These are phyloP conservation scores for Mesoligia furuncula DNA, from an alignment of 2,888 invertebrate genomes.

Conservation along the genomic window DNA sequence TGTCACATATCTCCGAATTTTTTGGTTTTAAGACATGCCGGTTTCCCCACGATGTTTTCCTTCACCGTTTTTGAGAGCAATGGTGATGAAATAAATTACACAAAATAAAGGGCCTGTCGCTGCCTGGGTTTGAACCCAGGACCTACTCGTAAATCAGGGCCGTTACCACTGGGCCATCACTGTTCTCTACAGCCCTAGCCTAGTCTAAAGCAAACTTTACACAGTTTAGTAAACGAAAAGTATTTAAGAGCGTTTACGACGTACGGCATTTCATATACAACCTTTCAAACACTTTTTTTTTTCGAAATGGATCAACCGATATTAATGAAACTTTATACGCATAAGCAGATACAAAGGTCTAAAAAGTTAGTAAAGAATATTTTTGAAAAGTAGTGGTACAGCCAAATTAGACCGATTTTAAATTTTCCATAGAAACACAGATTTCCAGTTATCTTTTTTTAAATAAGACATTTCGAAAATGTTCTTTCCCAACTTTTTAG, in stretches of 20 bases:
- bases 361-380: too few species aligned
- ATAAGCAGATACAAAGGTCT: too few species aligned
- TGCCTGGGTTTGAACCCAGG: not conserved
- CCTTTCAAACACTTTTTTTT: too few species aligned
- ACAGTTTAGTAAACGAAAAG: slow-evolving; percentile 34
- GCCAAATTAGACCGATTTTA: too few species aligned
- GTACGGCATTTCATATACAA: too few species aligned
- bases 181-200: not conserved
- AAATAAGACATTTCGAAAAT: too few species aligned
- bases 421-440: too few species aligned
- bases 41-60: not conserved
- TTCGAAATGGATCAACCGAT: too few species aligned
- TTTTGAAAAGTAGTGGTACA: too few species aligned
- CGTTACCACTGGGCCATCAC: not conserved
- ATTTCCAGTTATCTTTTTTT: too few species aligned
- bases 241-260: slow-evolving; percentile 3
- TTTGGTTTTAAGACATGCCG: not conserved
- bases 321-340: too few species aligned
- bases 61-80: not conserved
- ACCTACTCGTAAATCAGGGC: not conserved
- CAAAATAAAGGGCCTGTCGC: not conserved
- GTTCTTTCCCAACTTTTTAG: too few species aligned
- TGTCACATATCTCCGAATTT: not conserved
- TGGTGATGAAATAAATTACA: not conserved
- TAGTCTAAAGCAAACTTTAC: slow-evolving; percentile 4